phyloP scores from a whole-genome alignment of 2,797 vertebrate species.

The Pseudochaenichthys georgianus region DNA sequence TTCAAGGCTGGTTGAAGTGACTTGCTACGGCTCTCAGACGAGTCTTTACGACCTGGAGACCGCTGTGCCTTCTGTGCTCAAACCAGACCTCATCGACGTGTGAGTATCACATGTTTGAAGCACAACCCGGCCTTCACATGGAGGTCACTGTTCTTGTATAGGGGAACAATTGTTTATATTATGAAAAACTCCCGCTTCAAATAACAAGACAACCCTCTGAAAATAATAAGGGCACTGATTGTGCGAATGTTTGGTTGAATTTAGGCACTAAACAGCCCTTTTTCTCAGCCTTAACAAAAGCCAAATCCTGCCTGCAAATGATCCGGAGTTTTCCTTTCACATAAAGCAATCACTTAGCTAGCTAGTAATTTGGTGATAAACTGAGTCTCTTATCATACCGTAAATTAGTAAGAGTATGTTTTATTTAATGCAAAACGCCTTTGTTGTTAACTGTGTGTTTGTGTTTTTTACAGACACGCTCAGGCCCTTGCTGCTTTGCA shows the following conservation, averaged over 20 bases:
- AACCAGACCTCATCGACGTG: conserved; percentile 98
- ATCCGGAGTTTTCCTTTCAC: no score
- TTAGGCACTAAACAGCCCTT: neutral
- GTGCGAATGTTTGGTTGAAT: conserved; percentile 6
- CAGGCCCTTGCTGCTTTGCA: conserved; percentile 97
- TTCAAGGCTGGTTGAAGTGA: conserved; percentile 94
- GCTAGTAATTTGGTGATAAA: no score
- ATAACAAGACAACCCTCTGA: neutral
- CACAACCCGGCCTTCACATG: neutral
- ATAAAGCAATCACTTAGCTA: no score
- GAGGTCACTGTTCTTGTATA: neutral
- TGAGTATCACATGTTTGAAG: conserved; percentile 82
- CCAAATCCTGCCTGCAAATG: no score
- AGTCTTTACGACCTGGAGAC: conserved; percentile 98
- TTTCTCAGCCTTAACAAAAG: conserved; percentile 5
- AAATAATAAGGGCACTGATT: neutral
- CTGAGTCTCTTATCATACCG: no score
- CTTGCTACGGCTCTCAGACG: conserved; percentile 95
- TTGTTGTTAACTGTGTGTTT: conserved; percentile 3
- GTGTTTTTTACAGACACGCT: conserved; percentile 85
- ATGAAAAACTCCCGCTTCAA: conserved; percentile 4
- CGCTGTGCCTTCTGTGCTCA: conserved; percentile 95
- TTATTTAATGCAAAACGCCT: neutral
- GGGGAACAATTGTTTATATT: neutral
- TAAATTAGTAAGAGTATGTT: neutral